Conservation (phyloP, 2,113 vertebrate species). For the Hippopotamus amphibius region DNA sequence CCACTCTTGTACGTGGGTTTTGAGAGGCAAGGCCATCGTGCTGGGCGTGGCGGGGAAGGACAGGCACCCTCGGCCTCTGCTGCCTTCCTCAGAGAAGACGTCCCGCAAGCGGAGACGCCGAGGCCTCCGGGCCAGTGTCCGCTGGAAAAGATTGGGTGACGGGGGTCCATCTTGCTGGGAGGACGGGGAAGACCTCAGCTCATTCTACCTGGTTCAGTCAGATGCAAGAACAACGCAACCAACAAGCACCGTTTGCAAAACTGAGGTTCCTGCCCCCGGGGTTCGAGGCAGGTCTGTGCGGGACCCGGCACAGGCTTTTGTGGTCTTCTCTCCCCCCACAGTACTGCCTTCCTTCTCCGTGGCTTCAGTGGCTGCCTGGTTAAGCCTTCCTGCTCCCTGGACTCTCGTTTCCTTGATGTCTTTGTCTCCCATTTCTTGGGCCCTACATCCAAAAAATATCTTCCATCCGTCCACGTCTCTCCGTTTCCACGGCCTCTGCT, state of each 20-base stretch:
- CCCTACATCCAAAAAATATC: background rate
- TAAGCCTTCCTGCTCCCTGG: background rate
- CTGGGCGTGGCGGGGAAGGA: background rate
- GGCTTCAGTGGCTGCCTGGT: background rate
- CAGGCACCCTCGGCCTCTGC: background rate
- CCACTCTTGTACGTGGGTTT: background rate
- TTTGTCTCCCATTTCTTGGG: background rate
- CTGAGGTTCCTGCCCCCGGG: background rate
- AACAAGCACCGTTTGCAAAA: background rate
- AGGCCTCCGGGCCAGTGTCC: background rate
- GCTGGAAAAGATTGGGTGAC: background rate
- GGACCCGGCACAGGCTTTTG: background rate
- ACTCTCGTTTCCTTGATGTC: background rate
- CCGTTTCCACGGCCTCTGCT: background rate
- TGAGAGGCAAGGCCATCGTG: background rate
- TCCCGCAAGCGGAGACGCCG: background rate
- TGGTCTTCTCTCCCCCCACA: accelerated
- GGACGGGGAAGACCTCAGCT: background rate
- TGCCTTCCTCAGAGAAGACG: background rate
- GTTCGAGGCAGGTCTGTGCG: background rate
- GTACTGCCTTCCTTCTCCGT: background rate
- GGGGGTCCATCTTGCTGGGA: background rate
- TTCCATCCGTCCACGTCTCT: background rate
- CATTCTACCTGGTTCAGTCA: background rate
- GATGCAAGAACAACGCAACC: background rate